Percentiles rank a stretch among this genome's conserved stretches.
phyloP scores from a whole-genome alignment of 1,140 invertebrate genomes.

The Pseudobourletiella spinata region DNA sequence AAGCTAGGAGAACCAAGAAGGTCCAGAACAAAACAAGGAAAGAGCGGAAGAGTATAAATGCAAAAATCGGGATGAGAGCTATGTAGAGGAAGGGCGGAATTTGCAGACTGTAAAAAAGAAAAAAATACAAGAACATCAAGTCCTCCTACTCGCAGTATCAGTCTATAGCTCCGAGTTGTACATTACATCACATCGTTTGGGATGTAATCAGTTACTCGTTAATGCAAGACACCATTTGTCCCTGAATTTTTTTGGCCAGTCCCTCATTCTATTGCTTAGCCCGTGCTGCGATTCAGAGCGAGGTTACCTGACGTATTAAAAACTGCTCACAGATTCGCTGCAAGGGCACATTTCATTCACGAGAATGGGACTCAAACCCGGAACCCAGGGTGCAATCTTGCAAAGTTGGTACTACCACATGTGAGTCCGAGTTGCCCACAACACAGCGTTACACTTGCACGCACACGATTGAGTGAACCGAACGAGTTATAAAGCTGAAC shows the following conservation, averaged over 20 bases:
- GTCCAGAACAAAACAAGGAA: conserved; percentile 21
- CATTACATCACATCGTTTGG: neutral
- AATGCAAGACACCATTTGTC: neutral
- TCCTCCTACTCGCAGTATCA: neutral
- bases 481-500: no score
- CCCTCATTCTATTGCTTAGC: neutral
- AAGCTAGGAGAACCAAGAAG: conserved; percentile 11
- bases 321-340: no score
- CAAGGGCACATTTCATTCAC: no score
- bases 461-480: no score
- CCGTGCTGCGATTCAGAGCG: no score
- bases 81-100: conserved; percentile 22
- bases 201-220: neutral
- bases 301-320: no score
- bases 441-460: no score
- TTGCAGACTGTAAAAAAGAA: conserved; percentile 26
- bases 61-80: conserved; percentile 21
- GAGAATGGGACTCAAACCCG: no score
- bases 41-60: conserved; percentile 26
- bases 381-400: no score
- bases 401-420: no score
- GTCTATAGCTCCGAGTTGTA: neutral
- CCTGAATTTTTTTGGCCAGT: neutral
- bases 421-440: no score
- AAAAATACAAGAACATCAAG: conserved; percentile 2